Evolutionary conservation across 2,797 vertebrate genomes (phyloP), one percentile per base, ranked within the genome.

Genomic region (Channa striata): DNA sequence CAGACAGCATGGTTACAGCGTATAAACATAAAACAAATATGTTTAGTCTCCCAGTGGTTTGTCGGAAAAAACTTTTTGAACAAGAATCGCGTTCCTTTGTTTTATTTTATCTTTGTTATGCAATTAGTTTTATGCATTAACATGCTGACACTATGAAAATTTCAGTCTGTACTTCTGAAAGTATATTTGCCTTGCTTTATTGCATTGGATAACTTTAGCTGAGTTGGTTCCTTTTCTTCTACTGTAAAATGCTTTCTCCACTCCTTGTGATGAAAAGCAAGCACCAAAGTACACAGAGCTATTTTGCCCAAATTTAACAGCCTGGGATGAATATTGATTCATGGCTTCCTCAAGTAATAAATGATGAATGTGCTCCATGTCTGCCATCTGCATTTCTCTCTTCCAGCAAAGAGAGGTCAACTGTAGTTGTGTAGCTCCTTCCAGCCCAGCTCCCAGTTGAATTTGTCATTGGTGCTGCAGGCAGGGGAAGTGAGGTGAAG

Each of bases 391-490:
- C 39, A 11, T 52, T 60, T 43, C 23, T 50, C 40, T 54, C 43
- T 47, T 61, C 11, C 34, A 11, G 40, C 23, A 3, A 1, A 51
- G 7, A 21, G 52, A 78, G 73, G 72, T 86, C 74, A 63, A 56
- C 69, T 68, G 54, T 10, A 52, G 59, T 8, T n/a, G 42, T 33
- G 75, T 44, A 0, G 58, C 52, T 59, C 33, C 68, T 72, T 77
- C 42, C 20, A 49, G 77, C 50, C 1, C 13, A 23, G 66, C 68
- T 77, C 78, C 50, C 48, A 5, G 62, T 20, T 50, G 51, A 53
- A 61, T 84, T 65, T 40, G 82, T 85, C 73, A 71, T 46, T 19
- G 5, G 9, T 20, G 62, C 78, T 71, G 66, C 65, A 64, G 81
- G 68, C 69, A 16, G 54, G 1, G 34, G 52, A 80, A 57, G 70